Conservation (phyloP, 92 coral and sea anemone species). For the Phymanthus crucifer region DNA sequence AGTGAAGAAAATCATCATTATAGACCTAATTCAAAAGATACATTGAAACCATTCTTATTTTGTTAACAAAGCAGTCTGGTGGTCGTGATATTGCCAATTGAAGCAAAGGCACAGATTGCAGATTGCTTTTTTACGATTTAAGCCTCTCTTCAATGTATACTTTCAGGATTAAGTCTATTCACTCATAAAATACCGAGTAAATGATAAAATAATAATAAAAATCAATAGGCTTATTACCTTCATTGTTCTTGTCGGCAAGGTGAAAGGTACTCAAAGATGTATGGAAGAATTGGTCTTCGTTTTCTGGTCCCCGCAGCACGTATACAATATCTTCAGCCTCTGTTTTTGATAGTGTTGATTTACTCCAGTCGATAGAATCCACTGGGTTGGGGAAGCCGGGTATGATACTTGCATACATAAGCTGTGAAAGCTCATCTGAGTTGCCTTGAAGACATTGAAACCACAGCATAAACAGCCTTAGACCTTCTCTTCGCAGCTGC, state of each 20-base stretch:
- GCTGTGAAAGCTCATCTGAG: slow-evolving; percentile 79
- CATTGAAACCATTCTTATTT: not conserved
- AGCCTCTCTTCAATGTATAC: no score
- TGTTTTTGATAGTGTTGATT: slow-evolving; percentile 55
- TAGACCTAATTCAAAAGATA: not conserved
- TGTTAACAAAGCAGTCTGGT: no score
- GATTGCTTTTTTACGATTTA: no score
- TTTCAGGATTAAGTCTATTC: not conserved
- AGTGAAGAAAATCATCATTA: not conserved
- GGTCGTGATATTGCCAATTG: no score
- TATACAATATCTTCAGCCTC: slow-evolving; percentile 76
- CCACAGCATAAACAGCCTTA: slow-evolving; percentile 91
- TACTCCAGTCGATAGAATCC: slow-evolving; percentile 66
- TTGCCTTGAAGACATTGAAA: slow-evolving; percentile 82
- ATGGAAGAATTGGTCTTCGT: slow-evolving; percentile 42
- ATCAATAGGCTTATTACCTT: no score
- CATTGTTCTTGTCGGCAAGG: slow-evolving; percentile 64
- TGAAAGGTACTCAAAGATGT: slow-evolving; percentile 59
- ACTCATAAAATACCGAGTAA: no score
- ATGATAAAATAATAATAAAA: no score
- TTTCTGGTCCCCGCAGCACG: slow-evolving; percentile 66
- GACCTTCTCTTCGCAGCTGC: slow-evolving; percentile 88
- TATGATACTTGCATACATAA: slow-evolving; percentile 84
- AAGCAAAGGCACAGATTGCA: no score
- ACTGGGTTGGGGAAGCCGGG: slow-evolving; percentile 95